Evolutionary conservation across 1,140 invertebrate species (phyloP), one percentile per base, ranked within the genome.

Genomic region (Nebria ingens): DNA sequence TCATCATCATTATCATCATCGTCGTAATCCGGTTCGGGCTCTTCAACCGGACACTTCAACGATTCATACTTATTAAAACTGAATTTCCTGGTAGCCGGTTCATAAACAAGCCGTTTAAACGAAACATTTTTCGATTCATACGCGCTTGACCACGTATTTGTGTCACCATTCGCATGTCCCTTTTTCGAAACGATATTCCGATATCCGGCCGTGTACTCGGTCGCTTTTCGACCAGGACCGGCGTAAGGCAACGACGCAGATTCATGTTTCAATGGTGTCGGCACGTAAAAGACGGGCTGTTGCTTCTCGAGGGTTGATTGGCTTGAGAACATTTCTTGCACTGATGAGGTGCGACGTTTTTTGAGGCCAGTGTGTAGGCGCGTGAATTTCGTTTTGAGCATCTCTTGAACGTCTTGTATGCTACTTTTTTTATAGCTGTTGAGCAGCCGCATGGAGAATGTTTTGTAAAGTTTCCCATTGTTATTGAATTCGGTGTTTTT

Each of bases 381-480:
- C 3, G 9, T 45, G 17, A 45, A 45, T 17, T 45, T 45, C 3
- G 40, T 12, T 45, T 45, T 45, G 17, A 45, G 40, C 17, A 45
- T 45, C 15, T 45, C 40, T 45, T 45, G 40, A 12, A 45, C 40
- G 9, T 45, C 40, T 45, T 45, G 40, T 17, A 45, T 45, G 17
- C 40, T 45, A 45, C 40, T 45, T 17, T 45, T 45, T 45, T 45
- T 45, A 17, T 45, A 45, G 17, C 40, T 45, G 15, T 45, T 45
- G 17, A 45, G 40, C 9, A 45, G 15, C 17, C 40, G 40, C 40
- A 45, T 12, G 4, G 40, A 45, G 15, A 45, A 45, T 45, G 40
- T 45, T 45, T 45, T 45, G 17, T 45, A 17, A 12, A 45, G 15
- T 45, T 45, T 45, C 3, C 40, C 40, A 45, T 45, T 45, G 15